Conservation (phyloP, 2,113 vertebrate genomes). For the Paradoxurus hermaphroditus region DNA sequence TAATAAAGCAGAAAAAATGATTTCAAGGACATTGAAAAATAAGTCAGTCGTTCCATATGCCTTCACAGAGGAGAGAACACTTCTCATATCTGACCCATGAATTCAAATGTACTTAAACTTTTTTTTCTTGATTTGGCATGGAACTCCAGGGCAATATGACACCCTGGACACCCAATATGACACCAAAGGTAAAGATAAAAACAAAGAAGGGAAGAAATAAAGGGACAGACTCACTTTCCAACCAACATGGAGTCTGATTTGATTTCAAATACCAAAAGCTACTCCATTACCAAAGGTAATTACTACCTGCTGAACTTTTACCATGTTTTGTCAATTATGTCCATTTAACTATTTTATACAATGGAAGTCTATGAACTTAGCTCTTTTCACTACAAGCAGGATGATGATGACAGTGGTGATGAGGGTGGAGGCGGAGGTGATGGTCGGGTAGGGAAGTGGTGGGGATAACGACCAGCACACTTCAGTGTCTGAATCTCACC, state of each 20-base stretch:
- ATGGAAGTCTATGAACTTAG: neutral
- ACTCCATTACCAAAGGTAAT: neutral
- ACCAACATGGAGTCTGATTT: neutral
- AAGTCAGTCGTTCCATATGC: neutral
- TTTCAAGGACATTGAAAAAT: conserved; percentile 5
- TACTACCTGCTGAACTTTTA: neutral
- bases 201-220: neutral
- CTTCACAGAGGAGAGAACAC: neutral
- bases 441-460: no score
- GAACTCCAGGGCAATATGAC: neutral
- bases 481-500: neutral
- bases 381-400: neutral
- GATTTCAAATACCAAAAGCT: neutral
- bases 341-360: neutral
- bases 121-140: neutral
- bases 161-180: neutral
- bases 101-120: neutral
- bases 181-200: neutral
- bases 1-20: neutral
- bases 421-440: neutral
- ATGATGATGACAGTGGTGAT: no score
- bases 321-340: neutral
- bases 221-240: neutral
- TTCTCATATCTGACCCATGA: neutral
- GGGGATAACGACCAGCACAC: neutral